Evolutionary conservation across 2,113 vertebrate species (phyloP), one percentile per base, ranked within the genome.

Genomic region (Calypte anna): DNA sequence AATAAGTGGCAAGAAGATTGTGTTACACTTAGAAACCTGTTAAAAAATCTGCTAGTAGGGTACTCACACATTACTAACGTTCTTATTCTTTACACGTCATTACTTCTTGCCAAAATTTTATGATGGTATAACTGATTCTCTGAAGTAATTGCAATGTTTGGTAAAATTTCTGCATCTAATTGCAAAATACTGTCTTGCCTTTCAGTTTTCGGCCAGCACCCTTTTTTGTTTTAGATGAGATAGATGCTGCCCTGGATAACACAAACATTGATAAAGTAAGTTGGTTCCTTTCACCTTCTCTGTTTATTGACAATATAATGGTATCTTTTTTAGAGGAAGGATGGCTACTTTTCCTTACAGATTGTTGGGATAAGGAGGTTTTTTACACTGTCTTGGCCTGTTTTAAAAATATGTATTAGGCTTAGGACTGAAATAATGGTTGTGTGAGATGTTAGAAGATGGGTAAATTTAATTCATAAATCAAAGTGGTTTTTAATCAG

Each of bases 231-330:
- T 92, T 99, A 83, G 99, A 99, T 82, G 99, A 99, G 96, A 98
- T 99, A 66, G 99, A 99, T 48, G 99, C 99, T 66, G 98, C 99
- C 55, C 96, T 99, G 97, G 99, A 99, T 95, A 99, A 99, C 79
- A 98, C 98, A 10, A 99, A 99, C 97, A 99, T 99, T 14, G 97
- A 98, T 88, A 99, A 99, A 97, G 99, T 98, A 93, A 98, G 98
- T 91, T 31, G 50, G 6, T 76, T 21, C 33, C 14, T 90, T 81
- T 55, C 14, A 28, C 53, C 64, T n/a, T 67, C 31, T 8, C 55
- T 18, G 69, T 48, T 50, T 33, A 16, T 46, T 1, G 1, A 7
- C 28, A 50, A 1, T 61, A 11, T 27, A 24, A 21, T 28, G 30
- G 8, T 58, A 48, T 3, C 7, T 59, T 78, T 51, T 91, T 11